Evolutionary conservation across 2,797 vertebrate species (phyloP).

Genomic region (Liasis olivaceus): DNA sequence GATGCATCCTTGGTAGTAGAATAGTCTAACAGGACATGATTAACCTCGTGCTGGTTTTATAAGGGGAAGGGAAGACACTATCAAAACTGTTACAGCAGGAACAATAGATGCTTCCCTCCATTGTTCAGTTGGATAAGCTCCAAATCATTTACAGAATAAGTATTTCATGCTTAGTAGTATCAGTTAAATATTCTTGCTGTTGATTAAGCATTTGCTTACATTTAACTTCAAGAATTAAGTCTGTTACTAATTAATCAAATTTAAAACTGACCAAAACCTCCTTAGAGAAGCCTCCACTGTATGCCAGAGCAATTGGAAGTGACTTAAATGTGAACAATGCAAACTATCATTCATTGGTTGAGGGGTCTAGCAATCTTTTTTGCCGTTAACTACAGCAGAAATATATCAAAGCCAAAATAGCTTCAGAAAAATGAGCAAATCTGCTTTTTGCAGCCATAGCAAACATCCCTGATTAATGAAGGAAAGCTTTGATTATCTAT

Average conservation of each 20-base stretch:
- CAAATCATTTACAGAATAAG: neutral
- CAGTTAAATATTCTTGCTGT: neutral
- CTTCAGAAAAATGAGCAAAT: neutral
- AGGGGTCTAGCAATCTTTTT: neutral
- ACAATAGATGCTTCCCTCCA: neutral
- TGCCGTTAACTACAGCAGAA: neutral
- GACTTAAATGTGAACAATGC: neutral
- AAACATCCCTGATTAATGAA: neutral
- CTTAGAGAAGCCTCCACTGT: neutral
- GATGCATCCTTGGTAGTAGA: neutral
- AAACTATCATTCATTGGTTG: neutral
- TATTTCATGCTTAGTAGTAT: neutral
- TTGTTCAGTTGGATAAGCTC: neutral
- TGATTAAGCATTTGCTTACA: neutral
- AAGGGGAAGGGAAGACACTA: neutral
- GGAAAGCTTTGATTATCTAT: neutral
- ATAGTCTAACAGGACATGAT: neutral
- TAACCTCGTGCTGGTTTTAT: neutral
- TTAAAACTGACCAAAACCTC: neutral
- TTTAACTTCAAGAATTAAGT: neutral
- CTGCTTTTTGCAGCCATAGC: neutral
- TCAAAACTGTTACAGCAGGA: neutral
- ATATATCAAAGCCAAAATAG: neutral
- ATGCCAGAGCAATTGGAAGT: neutral
- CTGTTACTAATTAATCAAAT: neutral